Conservation (phyloP, 2,797 vertebrate genomes). For the Cossypha niveicapilla region DNA sequence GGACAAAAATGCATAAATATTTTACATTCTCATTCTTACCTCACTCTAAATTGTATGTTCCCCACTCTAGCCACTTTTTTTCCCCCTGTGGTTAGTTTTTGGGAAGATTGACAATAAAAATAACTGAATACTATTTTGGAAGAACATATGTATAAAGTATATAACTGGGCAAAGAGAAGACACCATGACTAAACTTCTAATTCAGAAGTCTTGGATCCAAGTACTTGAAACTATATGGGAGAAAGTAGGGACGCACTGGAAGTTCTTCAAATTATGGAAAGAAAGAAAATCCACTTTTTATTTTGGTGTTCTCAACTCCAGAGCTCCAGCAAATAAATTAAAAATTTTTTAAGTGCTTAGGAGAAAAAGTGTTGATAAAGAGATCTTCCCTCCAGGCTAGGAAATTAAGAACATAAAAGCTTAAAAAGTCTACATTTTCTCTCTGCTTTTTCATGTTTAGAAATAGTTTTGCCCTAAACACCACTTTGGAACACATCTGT, state of each 20-base stretch:
- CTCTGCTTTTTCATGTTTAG: not conserved
- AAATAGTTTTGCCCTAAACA: not conserved
- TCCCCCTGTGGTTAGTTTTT: not conserved
- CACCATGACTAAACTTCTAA: not conserved
- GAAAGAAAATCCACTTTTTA: not conserved
- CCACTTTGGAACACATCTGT: not conserved
- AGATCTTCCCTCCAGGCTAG: not conserved
- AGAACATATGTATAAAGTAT: not conserved
- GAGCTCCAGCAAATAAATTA: not conserved
- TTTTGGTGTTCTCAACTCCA: not conserved
- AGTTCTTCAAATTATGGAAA: not conserved
- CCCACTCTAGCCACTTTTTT: not conserved
- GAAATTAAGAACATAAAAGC: not conserved
- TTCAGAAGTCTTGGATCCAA: not conserved
- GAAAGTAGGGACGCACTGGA: rapidly evolving
- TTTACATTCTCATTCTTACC: not conserved
- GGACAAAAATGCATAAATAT: not conserved
- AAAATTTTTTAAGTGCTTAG: not conserved
- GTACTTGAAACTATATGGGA: not conserved
- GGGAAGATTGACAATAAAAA: not conserved
- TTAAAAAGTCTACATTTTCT: not conserved
- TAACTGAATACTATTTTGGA: not conserved
- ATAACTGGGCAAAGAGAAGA: not conserved
- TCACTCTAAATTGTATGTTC: not conserved
- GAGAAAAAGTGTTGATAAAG: not conserved